phyloP scores from a whole-genome alignment of 2,888 invertebrate species.

The Metopia argyrocephala region DNA sequence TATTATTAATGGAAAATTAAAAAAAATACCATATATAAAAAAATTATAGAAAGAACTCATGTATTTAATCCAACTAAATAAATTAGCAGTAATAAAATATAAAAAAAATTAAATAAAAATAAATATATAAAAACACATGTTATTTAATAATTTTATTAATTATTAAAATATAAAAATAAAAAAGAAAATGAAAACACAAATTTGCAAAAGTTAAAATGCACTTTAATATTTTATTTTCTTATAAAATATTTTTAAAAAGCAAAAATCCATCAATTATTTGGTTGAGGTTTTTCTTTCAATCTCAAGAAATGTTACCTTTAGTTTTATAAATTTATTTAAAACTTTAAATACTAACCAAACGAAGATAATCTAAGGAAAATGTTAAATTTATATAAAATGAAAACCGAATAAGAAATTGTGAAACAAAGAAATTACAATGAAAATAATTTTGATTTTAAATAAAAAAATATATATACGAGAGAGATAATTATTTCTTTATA shows the following conservation, averaged over 20 bases:
- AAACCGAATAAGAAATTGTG: constrained; percentile 11
- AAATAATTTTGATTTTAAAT: constrained; percentile 54
- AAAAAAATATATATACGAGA: constrained; percentile 31
- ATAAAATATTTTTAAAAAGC: background rate
- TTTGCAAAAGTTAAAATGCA: constrained; percentile 55
- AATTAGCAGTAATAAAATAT: background rate
- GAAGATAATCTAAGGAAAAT: background rate
- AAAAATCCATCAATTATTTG: background rate
- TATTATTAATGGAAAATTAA: background rate
- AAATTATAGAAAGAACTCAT: background rate
- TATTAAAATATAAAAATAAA: background rate
- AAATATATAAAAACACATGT: background rate
- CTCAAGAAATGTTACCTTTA: background rate
- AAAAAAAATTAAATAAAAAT: background rate
- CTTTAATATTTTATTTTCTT: constrained; percentile 17
- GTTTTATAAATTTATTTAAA: background rate
- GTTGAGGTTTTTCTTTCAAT: background rate
- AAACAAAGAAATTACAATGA: constrained; percentile 26
- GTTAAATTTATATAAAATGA: constrained; percentile 36
- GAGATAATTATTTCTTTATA: background rate
- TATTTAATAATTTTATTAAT: background rate
- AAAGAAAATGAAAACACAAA: background rate
- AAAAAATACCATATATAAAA: background rate
- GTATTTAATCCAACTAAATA: background rate
- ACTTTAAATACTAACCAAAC: background rate